Evolutionary conservation across 2,888 invertebrate species (phyloP).

Genomic region (Myopa testacea): DNA sequence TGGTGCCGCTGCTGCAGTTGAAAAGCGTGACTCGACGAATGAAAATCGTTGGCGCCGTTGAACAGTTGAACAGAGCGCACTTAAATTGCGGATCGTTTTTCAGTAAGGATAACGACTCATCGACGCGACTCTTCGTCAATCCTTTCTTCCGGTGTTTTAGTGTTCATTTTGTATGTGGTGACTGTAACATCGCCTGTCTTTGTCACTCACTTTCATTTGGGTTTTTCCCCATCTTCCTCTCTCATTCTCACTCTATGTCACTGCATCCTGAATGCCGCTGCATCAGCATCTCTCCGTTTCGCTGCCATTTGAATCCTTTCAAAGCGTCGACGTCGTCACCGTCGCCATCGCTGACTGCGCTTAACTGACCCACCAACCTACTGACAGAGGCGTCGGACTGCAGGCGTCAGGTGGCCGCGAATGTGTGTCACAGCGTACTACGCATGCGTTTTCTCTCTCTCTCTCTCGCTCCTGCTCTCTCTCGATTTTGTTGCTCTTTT

Average conservation of each 20-base stretch:
- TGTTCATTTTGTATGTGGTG: too few species aligned
- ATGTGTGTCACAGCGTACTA: not conserved
- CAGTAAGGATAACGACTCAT: not conserved
- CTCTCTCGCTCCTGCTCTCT: conserved; percentile 6
- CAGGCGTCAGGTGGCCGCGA: not conserved
- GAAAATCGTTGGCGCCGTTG: not conserved
- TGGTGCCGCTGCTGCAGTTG: not conserved
- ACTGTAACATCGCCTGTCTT: too few species aligned
- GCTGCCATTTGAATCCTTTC: too few species aligned
- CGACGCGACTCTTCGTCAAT: not conserved
- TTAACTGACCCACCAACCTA: conserved; percentile 13
- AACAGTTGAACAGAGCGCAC: too few species aligned
- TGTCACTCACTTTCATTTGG: too few species aligned
- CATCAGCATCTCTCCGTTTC: not conserved
- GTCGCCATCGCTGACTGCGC: not conserved
- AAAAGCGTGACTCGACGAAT: not conserved
- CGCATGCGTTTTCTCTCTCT: not conserved
- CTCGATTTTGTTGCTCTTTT: not conserved
- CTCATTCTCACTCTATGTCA: too few species aligned
- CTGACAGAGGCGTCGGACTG: not conserved
- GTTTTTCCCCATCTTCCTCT: too few species aligned
- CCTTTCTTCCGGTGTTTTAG: too few species aligned
- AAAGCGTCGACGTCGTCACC: not conserved
- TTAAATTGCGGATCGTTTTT: too few species aligned
- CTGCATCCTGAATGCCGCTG: not conserved